These are phyloP conservation scores for Trachelus tabidus DNA, from an alignment of 2,888 invertebrate genomes.

Conservation along the genomic window DNA sequence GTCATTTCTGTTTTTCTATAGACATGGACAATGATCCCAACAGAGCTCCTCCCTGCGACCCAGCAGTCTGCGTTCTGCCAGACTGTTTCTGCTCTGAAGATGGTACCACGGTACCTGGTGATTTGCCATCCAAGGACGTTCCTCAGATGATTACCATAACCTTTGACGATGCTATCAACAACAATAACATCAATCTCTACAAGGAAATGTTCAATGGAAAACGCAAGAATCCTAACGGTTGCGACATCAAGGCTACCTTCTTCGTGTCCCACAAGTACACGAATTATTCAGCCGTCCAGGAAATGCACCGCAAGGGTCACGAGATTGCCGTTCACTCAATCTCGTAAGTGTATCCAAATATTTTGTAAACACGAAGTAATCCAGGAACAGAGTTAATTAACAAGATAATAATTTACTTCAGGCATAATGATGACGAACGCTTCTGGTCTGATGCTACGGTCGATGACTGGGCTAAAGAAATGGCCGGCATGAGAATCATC, in stretches of 20 bases:
- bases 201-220: constrained; percentile 91
- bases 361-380: not conserved
- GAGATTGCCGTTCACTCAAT: constrained; percentile 95
- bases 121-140: constrained; percentile 84
- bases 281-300: constrained; percentile 93
- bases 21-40: constrained; percentile 95
- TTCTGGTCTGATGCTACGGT: constrained; percentile 95
- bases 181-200: constrained; percentile 94
- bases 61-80: constrained; percentile 85
- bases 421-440: constrained; percentile 90
- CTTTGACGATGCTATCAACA: constrained; percentile 94
- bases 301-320: constrained; percentile 90
- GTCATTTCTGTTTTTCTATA: constrained; percentile 61
- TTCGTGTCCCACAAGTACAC: constrained; percentile 94
- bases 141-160: constrained; percentile 96
- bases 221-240: constrained; percentile 92
- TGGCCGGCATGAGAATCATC: constrained; percentile 93
- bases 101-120: constrained; percentile 87
- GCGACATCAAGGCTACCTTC: constrained; percentile 92
- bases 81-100: constrained; percentile 96
- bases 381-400: not conserved
- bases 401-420: constrained; percentile 55
- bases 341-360: constrained; percentile 75
- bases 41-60: constrained; percentile 90
- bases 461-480: constrained; percentile 94